These are phyloP conservation scores for Trachelipus rathkii DNA, from an alignment of 1,140 invertebrate genomes.

Conservation along the genomic window DNA sequence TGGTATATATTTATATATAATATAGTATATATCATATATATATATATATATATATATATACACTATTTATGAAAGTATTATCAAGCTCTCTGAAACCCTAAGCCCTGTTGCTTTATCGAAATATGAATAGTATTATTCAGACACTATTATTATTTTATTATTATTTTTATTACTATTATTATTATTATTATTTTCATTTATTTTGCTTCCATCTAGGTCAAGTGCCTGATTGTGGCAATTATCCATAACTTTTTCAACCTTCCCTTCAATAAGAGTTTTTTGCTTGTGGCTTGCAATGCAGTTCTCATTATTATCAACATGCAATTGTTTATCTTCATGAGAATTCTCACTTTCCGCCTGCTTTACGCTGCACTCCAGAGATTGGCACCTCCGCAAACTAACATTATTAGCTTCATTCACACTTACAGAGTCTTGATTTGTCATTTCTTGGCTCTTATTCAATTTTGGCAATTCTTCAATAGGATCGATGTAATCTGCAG, in stretches of 20 bases:
- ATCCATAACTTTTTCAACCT: constrained; percentile 16
- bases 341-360: constrained; percentile 20
- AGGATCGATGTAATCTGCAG: neutral
- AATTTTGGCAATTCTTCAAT: neutral
- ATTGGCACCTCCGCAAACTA: neutral
- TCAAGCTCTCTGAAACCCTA: constrained; percentile 40
- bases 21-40: neutral
- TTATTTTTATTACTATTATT: constrained; percentile 30
- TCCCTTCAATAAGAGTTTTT: constrained; percentile 1
- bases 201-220: constrained; percentile 4
- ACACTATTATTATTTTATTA: constrained; percentile 37
- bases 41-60: neutral
- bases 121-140: constrained; percentile 36
- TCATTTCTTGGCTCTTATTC: neutral
- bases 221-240: constrained; percentile 18
- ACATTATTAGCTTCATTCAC: too few relatives aligned
- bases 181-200: constrained; percentile 32
- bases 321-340: constrained; percentile 18
- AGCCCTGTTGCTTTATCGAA: constrained; percentile 39
- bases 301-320: constrained; percentile 17
- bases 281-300: constrained; percentile 20
- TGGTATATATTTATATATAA: constrained; percentile 6
- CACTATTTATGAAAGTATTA: constrained; percentile 19
- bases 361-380: constrained; percentile 5
- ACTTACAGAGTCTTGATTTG: neutral